Evolutionary conservation across 2,888 invertebrate species (phyloP).

Genomic region (Catocala sponsa): DNA sequence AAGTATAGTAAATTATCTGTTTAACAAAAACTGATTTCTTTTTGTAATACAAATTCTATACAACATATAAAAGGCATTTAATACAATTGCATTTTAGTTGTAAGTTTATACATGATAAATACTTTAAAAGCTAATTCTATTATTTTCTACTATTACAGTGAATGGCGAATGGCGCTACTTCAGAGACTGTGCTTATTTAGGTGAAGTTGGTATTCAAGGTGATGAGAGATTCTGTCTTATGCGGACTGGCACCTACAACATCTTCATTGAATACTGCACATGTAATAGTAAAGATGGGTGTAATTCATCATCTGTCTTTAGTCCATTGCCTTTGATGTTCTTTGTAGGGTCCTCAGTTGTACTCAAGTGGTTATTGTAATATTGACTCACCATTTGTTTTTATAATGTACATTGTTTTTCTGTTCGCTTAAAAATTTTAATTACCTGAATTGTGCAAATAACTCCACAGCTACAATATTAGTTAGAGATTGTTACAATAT

Average conservation of each 20-base stretch:
- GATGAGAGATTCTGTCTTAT: conserved; percentile 97
- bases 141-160: conserved; percentile 84
- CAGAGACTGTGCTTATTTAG: conserved; percentile 95
- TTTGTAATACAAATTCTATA: too few species aligned
- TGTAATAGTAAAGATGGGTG: conserved; percentile 98
- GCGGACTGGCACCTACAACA: conserved; percentile 97
- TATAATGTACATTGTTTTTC: background rate
- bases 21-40: too few species aligned
- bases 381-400: background rate
- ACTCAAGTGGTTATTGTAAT: conserved; percentile 40
- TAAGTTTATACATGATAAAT: too few species aligned
- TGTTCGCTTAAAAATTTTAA: too few species aligned
- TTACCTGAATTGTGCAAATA: too few species aligned
- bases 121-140: background rate
- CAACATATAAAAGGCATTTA: too few species aligned
- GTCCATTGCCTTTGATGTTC: conserved; percentile 65
- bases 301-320: conserved; percentile 89
- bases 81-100: too few species aligned
- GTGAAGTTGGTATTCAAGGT: conserved; percentile 96
- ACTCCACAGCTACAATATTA: too few species aligned
- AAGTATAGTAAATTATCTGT: too few species aligned
- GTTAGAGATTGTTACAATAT: too few species aligned
- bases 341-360: conserved; percentile 25
- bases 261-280: conserved; percentile 97
- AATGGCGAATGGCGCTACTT: conserved; percentile 96